Conservation (phyloP, 2,113 vertebrate species). For the Misgurnus anguillicaudatus region DNA sequence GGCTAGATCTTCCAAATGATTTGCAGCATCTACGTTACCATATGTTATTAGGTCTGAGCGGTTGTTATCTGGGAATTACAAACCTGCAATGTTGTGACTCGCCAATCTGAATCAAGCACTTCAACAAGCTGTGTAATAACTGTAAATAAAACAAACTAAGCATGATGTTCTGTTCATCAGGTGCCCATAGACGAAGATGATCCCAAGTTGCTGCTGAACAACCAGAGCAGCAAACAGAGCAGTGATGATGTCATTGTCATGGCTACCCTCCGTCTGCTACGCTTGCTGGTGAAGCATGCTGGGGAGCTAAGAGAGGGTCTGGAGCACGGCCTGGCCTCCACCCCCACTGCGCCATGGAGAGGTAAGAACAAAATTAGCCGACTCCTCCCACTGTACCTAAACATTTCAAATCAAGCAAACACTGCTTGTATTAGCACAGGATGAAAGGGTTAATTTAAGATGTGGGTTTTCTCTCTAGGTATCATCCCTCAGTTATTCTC, state of each 20-base stretch:
- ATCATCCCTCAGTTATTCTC: constrained; percentile 99
- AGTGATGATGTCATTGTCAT: constrained; percentile 97
- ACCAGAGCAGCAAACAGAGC: constrained; percentile 87
- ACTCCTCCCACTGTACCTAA: neutral
- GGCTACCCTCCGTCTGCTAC: constrained; percentile 90
- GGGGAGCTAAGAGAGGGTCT: constrained; percentile 94
- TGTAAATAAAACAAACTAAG: no score
- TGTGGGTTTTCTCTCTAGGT: constrained; percentile 68
- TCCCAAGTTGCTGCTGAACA: constrained; percentile 80
- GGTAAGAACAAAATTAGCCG: constrained; percentile 66
- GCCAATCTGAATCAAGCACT: no score
- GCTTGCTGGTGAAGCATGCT: constrained; percentile 94
- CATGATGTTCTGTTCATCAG: constrained; percentile 62
- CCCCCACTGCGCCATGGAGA: constrained; percentile 96
- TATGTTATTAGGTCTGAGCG: no score
- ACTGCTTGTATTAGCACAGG: neutral
- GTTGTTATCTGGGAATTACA: no score
- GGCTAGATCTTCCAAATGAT: no score
- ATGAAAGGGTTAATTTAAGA: neutral
- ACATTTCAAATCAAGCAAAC: neutral
- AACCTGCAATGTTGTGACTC: no score
- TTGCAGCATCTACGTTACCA: no score
- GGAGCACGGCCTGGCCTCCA: constrained; percentile 92
- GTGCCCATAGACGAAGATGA: constrained; percentile 89
- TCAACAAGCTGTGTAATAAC: no score